phyloP scores from a whole-genome alignment of 2,113 vertebrate genomes.

The Himantopus leucocephalus region DNA sequence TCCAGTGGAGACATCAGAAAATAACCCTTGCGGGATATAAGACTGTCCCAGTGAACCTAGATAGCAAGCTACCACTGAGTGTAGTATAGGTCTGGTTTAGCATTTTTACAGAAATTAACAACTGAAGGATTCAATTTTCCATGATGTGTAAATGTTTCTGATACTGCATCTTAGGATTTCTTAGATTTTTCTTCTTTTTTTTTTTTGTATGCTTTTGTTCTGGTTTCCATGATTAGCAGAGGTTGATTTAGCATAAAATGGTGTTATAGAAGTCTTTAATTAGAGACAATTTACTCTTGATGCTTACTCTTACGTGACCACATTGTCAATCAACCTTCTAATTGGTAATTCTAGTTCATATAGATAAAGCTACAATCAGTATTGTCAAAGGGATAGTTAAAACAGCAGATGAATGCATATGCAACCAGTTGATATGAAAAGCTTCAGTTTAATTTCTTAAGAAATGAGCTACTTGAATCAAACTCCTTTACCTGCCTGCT shows the following conservation, averaged over 20 bases:
- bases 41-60: background rate
- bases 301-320: slow-evolving; percentile 32
- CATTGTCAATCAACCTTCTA: slow-evolving; percentile 36
- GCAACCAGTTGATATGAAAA: slow-evolving; percentile 7
- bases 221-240: background rate
- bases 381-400: slow-evolving; percentile 30
- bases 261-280: slow-evolving; percentile 3
- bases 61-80: background rate
- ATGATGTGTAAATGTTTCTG: background rate
- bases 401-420: background rate
- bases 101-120: background rate
- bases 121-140: background rate
- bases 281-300: slow-evolving; percentile 32
- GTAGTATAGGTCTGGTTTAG: background rate
- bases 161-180: background rate
- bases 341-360: slow-evolving; percentile 4
- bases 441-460: slow-evolving; percentile 27
- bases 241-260: background rate
- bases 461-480: slow-evolving; percentile 16
- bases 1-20: background rate
- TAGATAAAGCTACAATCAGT: slow-evolving; percentile 15
- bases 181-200: background rate
- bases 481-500: slow-evolving; percentile 11
- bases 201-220: background rate
- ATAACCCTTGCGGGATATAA: background rate